Evolutionary conservation across 2,113 vertebrate species (phyloP).

Genomic region (Rhineura floridana): DNA sequence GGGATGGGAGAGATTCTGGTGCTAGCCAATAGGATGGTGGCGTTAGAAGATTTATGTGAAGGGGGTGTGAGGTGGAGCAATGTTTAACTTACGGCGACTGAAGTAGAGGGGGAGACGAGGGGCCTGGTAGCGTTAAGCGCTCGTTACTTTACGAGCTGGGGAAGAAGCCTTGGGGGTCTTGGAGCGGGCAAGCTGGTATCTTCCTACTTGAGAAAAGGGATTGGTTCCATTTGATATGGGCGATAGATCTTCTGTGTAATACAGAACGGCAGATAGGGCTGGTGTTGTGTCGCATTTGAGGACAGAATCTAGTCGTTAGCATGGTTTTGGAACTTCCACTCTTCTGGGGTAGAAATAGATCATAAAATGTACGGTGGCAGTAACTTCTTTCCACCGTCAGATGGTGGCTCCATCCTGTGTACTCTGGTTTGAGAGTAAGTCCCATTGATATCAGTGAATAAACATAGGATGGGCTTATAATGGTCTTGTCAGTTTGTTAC

Average conservation of each 20-base stretch:
- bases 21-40: conserved; percentile 51
- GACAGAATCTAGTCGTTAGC: background rate
- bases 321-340: background rate
- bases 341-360: background rate
- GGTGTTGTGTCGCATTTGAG: background rate
- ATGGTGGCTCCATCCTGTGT: background rate
- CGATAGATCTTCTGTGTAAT: background rate
- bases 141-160: background rate
- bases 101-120: background rate
- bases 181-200: background rate
- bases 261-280: background rate
- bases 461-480: background rate
- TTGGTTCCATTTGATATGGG: background rate
- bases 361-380: background rate
- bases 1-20: conserved; percentile 4
- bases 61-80: background rate
- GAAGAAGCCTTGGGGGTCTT: background rate
- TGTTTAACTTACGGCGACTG: background rate
- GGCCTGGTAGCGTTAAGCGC: no score
- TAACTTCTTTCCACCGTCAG: background rate
- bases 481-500: background rate
- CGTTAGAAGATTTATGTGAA: conserved; percentile 34
- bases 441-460: background rate
- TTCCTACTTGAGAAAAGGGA: background rate
- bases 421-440: background rate